Evolutionary conservation across 2,888 invertebrate genomes (phyloP), one percentile per base, ranked within the genome.

Genomic region (Dynastes grantii): DNA sequence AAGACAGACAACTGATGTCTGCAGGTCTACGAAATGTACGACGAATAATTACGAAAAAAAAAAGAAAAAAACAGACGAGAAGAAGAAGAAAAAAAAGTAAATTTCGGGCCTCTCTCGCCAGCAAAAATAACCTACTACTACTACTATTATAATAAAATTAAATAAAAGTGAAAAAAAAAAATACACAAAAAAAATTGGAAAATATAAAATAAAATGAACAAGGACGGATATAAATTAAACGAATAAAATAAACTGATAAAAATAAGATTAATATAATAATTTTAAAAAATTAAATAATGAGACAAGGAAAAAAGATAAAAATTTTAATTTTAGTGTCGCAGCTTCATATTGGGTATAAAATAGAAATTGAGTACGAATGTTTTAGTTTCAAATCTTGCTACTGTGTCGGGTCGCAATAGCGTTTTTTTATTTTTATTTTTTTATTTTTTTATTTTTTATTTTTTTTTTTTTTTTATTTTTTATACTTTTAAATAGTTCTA

Each of bases 1-100:
- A 94, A 94, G 85, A 86, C 86, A 76, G 88, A 89, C 75, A 89
- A 89, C 85, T 89, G 88, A 88, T 88, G 83, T 81, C 70, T 53
- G 70, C 80, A 76, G 78, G 80, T 76, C 16, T 78, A 75, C 49
- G 80, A 80, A 45, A 53, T 78, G 37, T 73, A 73, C 58, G 79
- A 79, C 65, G 79, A 79, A 75, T 79, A 77, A 45, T 45, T 8
- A 45, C 11, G 11, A 2, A 1, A 45, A 9, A 45, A 45, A 5
- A 45, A 45, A 45, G 2, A 45, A 37, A 37, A 37, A 37, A 37
- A 37, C 32, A 37, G 2, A 37, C 32, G 32, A 11, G 45, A 45
- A 45, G 8, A 1, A 79, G 29, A 58, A n/a, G 16, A 51, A 16
- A 16, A n/a, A 53, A 58, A 58, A 13, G n/a, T 53, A 53, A 53